These are phyloP conservation scores for Parambassis ranga DNA, from an alignment of 2,797 vertebrate species.

Conservation along the genomic window DNA sequence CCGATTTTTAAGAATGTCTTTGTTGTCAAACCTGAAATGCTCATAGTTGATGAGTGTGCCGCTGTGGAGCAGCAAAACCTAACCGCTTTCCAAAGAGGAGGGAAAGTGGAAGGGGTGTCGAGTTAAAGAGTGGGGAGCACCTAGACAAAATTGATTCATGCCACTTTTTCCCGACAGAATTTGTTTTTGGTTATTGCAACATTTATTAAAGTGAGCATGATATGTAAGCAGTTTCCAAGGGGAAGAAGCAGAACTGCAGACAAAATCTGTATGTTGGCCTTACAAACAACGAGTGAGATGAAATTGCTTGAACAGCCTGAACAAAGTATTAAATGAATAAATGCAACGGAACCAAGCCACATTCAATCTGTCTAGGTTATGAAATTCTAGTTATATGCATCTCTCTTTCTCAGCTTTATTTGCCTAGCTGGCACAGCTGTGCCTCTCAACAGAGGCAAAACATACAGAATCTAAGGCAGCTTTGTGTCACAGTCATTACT, in stretches of 20 bases:
- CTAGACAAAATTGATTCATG: constrained; percentile 39
- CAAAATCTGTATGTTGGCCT: constrained; percentile 14
- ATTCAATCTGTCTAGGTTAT: constrained; percentile 36
- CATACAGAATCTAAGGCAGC: neutral
- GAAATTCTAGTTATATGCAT: constrained; percentile 25
- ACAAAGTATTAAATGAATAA: constrained; percentile 77
- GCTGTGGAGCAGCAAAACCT: constrained; percentile 10
- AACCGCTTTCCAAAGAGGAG: constrained; percentile 8
- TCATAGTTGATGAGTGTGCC: constrained; percentile 26
- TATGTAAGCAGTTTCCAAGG: constrained; percentile 60
- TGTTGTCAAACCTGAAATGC: constrained; percentile 43
- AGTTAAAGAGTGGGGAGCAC: neutral
- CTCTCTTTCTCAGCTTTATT: constrained; percentile 11
- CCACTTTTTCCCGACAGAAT: constrained; percentile 47
- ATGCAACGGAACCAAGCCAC: constrained; percentile 67
- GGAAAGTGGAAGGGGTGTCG: neutral
- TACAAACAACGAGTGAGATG: constrained; percentile 19
- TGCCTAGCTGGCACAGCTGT: neutral
- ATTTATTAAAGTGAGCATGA: constrained; percentile 62
- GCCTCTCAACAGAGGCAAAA: neutral
- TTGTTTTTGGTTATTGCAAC: constrained; percentile 54
- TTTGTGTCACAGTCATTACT: neutral
- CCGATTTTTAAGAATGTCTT: constrained; percentile 41
- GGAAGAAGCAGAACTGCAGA: constrained; percentile 9
- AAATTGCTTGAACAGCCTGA: constrained; percentile 40